Conservation (phyloP, 2,888 invertebrate species). For the Drosophila siamana region DNA sequence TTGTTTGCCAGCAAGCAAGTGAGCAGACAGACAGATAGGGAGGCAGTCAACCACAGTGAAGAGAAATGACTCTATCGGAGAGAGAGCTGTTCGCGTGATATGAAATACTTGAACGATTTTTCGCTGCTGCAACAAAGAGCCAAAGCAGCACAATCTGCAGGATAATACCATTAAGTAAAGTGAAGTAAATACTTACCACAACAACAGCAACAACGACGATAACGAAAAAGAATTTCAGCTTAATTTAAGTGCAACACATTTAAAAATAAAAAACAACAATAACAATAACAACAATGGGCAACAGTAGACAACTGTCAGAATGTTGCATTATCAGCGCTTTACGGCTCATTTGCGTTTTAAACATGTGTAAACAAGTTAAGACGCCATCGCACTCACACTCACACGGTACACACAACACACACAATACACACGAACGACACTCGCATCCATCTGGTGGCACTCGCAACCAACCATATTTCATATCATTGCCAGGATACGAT, state of each 20-base stretch:
- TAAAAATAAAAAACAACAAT: background rate
- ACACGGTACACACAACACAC: too few species aligned
- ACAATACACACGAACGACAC: too few species aligned
- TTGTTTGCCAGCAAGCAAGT: constrained; percentile 14
- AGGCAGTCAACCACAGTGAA: constrained; percentile 20
- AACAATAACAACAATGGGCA: constrained; percentile 20
- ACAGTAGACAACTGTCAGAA: constrained; percentile 64
- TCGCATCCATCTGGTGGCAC: background rate
- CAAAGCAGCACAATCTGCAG: constrained; percentile 32
- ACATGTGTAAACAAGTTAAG: constrained; percentile 76
- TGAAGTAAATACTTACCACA: constrained; percentile 34
- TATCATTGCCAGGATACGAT: constrained; percentile 46
- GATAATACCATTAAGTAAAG: constrained; percentile 46
- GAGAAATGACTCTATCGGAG: constrained; percentile 48
- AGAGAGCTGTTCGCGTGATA: constrained; percentile 43
- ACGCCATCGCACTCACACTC: constrained; percentile 19
- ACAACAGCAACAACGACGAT: background rate
- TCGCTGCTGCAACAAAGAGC: constrained; percentile 6
- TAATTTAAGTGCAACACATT: constrained; percentile 26
- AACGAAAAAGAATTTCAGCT: constrained; percentile 6
- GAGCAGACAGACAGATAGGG: constrained; percentile 8
- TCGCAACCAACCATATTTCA: constrained; percentile 24
- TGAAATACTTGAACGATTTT: constrained; percentile 43
- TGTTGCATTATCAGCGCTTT: constrained; percentile 75
- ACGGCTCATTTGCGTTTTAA: constrained; percentile 76